Conservation (phyloP, 2,888 invertebrate genomes). For the Caenorhabditis zanzibari region DNA sequence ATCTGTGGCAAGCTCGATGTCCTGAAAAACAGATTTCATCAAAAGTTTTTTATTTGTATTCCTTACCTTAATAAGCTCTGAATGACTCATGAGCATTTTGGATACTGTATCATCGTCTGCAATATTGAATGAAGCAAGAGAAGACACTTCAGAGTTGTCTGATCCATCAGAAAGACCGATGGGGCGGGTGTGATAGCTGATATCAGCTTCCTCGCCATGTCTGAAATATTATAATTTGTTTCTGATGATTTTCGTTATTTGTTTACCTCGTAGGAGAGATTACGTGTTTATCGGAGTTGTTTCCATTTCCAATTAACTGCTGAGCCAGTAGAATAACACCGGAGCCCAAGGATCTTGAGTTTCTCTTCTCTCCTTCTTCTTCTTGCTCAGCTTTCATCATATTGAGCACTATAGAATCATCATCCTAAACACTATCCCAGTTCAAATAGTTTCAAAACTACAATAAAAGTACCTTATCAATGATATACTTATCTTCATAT, state of each 20-base stretch:
- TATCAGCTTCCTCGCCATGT: constrained; percentile 46
- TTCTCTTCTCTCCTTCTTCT: constrained; percentile 57
- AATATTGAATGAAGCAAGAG: constrained; percentile 67
- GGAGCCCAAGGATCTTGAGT: constrained; percentile 64
- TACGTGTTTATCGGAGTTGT: constrained; percentile 26
- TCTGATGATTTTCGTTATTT: too few species aligned
- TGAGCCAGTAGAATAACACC: constrained; percentile 81
- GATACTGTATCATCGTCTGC: constrained; percentile 70
- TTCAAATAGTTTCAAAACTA: neutral
- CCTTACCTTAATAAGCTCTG: constrained; percentile 71
- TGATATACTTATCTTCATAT: constrained; percentile 74
- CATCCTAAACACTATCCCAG: constrained; percentile 60
- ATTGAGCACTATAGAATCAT: constrained; percentile 69
- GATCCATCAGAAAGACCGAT: constrained; percentile 59
- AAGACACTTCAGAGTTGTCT: constrained; percentile 68
- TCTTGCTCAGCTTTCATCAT: constrained; percentile 73
- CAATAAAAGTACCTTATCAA: constrained; percentile 64
- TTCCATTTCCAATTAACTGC: constrained; percentile 75
- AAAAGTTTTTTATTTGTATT: neutral
- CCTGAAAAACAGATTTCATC: constrained; percentile 57
- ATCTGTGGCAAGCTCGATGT: constrained; percentile 72
- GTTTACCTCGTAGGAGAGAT: neutral
- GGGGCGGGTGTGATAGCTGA: constrained; percentile 65
- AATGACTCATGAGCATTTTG: constrained; percentile 74
- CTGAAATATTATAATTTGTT: constrained; percentile 21